phyloP scores from a whole-genome alignment of 2,113 vertebrate species.

The Protomyctophum bolini region DNA sequence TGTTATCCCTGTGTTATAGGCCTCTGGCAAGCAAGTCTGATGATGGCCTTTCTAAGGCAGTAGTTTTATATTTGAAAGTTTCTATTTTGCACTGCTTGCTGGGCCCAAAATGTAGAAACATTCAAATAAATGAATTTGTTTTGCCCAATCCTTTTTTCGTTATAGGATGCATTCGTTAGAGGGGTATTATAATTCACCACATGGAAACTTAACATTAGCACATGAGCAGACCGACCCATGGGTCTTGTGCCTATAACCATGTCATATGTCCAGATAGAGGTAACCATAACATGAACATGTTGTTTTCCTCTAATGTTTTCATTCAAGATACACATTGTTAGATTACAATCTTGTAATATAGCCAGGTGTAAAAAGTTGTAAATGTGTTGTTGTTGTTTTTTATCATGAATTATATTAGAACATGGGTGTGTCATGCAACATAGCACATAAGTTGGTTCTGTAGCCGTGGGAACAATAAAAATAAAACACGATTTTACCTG shows the following conservation, averaged over 20 bases:
- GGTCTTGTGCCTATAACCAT: conserved; percentile 72
- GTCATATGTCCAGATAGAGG: conserved; percentile 49
- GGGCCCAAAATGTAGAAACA: conserved; percentile 71
- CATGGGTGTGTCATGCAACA: conserved; percentile 47
- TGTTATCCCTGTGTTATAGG: conserved; percentile 76
- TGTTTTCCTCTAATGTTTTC: conserved; percentile 56
- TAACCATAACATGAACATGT: conserved; percentile 36
- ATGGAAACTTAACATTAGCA: conserved; percentile 36
- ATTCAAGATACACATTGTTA: conserved; percentile 50
- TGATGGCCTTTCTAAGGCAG: conserved; percentile 81
- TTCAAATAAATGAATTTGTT: conserved; percentile 50
- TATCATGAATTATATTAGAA: conserved; percentile 53
- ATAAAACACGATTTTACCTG: conserved; percentile 39
- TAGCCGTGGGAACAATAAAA: conserved; percentile 73
- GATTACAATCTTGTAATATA: conserved; percentile 37
- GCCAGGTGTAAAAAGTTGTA: conserved; percentile 44
- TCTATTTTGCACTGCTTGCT: conserved; percentile 73
- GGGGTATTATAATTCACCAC: background rate
- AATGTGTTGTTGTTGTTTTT: conserved; percentile 40
- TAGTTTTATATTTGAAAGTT: conserved; percentile 56
- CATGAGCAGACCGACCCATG: conserved; percentile 44
- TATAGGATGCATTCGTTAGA: conserved; percentile 31
- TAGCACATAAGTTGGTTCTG: conserved; percentile 63
- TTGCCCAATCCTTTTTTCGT: conserved; percentile 55
- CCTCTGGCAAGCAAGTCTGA: conserved; percentile 77